Evolutionary conservation across 2,797 vertebrate species (phyloP).

Genomic region (Dendrocincla fuliginosa): DNA sequence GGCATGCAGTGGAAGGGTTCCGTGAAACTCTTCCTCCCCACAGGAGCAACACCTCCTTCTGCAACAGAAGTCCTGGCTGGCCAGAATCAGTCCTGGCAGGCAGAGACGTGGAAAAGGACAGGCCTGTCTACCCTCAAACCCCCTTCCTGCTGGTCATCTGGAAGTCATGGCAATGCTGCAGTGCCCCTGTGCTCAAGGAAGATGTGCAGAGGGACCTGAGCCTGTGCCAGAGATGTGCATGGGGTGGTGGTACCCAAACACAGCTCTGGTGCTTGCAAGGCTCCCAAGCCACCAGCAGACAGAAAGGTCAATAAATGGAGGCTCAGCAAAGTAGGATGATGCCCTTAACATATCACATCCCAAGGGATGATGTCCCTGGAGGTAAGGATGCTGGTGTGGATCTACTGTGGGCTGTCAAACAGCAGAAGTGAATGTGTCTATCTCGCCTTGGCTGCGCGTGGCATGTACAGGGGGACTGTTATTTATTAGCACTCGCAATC

Average conservation of each 20-base stretch:
- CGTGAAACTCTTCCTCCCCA: not conserved
- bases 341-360: fast-evolving
- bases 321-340: not conserved
- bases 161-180: not conserved
- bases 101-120: not conserved
- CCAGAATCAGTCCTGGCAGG: not conserved
- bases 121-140: not conserved
- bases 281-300: not conserved
- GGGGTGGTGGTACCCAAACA: not conserved
- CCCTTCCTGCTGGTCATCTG: not conserved
- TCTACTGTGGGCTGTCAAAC: not conserved
- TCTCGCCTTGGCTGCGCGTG: not conserved
- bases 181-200: not conserved
- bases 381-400: not conserved
- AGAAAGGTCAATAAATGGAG: not conserved
- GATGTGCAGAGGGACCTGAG: not conserved
- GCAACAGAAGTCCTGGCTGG: not conserved
- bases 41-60: not conserved
- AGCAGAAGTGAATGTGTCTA: not conserved
- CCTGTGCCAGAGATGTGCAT: not conserved
- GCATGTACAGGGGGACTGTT: slow-evolving; percentile 13
- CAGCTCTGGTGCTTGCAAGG: not conserved
- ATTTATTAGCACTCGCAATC: not conserved
- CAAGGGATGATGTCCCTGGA: not conserved
- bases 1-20: not conserved